These are phyloP conservation scores for Pemphigus obesinymphae DNA, from an alignment of 1,140 invertebrate species.

Conservation along the genomic window DNA sequence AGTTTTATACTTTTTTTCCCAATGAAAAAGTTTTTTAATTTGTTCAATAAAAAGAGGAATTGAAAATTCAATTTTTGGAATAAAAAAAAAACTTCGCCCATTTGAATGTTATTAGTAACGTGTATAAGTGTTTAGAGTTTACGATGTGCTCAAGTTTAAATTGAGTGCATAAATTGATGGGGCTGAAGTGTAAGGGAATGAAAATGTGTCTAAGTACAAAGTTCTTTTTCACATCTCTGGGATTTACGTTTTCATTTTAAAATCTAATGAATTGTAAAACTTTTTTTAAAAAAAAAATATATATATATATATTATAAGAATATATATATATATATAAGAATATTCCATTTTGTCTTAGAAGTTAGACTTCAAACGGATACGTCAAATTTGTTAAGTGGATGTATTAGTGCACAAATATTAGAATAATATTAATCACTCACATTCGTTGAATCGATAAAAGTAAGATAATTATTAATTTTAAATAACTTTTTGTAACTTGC, in stretches of 20 bases:
- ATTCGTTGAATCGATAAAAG: neutral
- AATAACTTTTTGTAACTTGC: neutral
- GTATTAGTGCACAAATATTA: too few relatives aligned
- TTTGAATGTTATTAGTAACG: conserved; percentile 18
- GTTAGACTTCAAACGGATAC: neutral
- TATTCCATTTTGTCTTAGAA: neutral
- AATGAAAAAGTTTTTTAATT: conserved; percentile 10
- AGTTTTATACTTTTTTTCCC: neutral
- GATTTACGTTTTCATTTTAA: conserved; percentile 37
- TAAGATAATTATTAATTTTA: neutral
- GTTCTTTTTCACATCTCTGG: neutral
- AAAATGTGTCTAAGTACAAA: conserved; percentile 24
- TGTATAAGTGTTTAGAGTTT: neutral
- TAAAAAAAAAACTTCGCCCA: neutral
- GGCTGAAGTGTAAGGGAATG: neutral
- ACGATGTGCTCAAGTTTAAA: conserved; percentile 15
- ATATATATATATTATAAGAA: too few relatives aligned
- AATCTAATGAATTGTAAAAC: conserved; percentile 10
- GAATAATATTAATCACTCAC: neutral
- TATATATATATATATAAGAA: neutral
- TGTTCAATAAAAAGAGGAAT: neutral
- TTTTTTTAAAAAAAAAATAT: too few relatives aligned
- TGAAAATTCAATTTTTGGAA: neutral
- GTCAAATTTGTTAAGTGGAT: neutral
- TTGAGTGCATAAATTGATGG: conserved; percentile 33